phyloP scores from a whole-genome alignment of 2,888 invertebrate species.

The Nomada goodeniana region DNA sequence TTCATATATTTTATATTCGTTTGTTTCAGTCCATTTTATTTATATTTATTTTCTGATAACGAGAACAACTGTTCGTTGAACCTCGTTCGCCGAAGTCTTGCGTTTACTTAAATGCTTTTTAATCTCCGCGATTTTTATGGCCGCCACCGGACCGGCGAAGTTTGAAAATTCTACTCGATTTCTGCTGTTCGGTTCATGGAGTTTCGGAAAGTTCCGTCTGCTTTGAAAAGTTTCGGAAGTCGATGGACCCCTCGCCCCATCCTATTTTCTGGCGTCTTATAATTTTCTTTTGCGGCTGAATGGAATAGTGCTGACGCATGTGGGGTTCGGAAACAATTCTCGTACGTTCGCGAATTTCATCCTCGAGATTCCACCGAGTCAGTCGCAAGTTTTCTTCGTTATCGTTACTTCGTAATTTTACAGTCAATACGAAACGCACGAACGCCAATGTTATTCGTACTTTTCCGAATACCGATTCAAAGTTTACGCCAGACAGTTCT shows the following conservation, averaged over 20 bases:
- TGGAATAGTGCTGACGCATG: constrained; percentile 34
- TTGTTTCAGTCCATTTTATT: neutral
- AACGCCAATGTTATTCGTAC: neutral
- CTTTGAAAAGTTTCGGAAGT: constrained; percentile 54
- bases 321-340: constrained; percentile 1
- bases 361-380: neutral
- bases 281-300: constrained; percentile 26
- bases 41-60: too few species aligned
- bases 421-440: neutral
- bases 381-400: constrained; percentile 15
- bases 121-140: too few species aligned
- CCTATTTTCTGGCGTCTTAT: constrained; percentile 59
- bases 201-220: constrained; percentile 44
- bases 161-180: neutral
- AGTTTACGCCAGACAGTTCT: too few species aligned
- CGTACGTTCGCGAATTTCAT: constrained; percentile 24
- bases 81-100: too few species aligned
- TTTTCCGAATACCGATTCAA: neutral
- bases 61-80: too few species aligned
- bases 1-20: neutral
- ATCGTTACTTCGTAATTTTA: constrained; percentile 21
- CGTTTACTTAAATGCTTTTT: too few species aligned
- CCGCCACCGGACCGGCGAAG: too few species aligned
- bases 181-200: neutral
- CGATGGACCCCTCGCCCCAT: constrained; percentile 30